phyloP scores from a whole-genome alignment of 2,888 invertebrate species.

The Hesperia comma region DNA sequence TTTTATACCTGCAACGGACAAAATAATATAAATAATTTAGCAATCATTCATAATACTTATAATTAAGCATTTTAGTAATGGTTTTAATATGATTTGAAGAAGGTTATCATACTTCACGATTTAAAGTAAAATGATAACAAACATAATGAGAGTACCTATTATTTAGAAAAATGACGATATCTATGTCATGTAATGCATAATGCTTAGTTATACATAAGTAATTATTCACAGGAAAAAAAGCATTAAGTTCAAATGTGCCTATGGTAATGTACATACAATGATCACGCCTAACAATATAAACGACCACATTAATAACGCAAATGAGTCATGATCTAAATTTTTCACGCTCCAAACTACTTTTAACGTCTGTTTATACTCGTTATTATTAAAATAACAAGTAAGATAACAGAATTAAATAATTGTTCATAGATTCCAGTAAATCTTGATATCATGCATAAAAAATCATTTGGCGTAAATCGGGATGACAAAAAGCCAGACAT shows the following conservation, averaged over 20 bases:
- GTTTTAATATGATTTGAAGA: background rate
- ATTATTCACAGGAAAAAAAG: background rate
- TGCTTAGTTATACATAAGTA: background rate
- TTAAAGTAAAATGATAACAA: too few species aligned
- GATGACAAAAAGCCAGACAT: slow-evolving; percentile 22
- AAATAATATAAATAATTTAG: slow-evolving; percentile 9
- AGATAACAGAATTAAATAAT: background rate
- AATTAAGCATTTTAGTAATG: too few species aligned
- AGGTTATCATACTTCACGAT: background rate
- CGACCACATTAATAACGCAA: slow-evolving; percentile 16
- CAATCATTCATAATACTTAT: too few species aligned
- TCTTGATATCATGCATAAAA: background rate
- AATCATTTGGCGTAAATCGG: slow-evolving; percentile 2
- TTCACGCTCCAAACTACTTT: background rate
- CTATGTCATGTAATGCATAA: too few species aligned
- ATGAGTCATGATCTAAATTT: slow-evolving; percentile 24
- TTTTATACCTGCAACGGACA: slow-evolving; percentile 15
- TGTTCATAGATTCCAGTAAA: background rate
- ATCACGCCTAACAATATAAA: slow-evolving; percentile 6
- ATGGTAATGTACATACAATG: background rate
- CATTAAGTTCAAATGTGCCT: background rate
- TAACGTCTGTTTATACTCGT: too few species aligned
- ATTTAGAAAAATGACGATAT: too few species aligned
- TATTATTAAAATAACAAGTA: slow-evolving; percentile 4
- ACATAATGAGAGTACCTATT: too few species aligned